A percentile compares a stretch with the other conserved stretches of the same genome.
Conservation (phyloP, 2,888 invertebrate species). For the Agrochola circellaris region DNA sequence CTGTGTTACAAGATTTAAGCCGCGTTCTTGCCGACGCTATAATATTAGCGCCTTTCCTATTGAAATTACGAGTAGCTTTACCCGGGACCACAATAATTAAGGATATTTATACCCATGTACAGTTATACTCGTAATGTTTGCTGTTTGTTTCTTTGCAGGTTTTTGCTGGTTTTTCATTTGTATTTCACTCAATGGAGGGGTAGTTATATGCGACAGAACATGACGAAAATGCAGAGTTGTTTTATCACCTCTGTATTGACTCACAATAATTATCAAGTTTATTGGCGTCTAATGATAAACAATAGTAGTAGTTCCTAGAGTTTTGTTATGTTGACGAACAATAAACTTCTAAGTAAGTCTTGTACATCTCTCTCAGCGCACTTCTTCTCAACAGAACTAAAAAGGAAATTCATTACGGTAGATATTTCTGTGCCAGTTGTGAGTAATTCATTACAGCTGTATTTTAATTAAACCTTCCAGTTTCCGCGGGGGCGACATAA, state of each 20-base stretch:
- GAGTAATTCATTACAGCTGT: conserved; percentile 52
- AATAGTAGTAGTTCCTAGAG: background rate
- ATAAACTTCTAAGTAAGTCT: background rate
- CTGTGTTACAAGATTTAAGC: conserved; percentile 33
- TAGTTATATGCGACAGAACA: background rate
- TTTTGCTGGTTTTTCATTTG: conserved; percentile 22
- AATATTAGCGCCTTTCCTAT: conserved; percentile 65
- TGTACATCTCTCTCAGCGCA: background rate
- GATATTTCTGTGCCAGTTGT: conserved; percentile 54
- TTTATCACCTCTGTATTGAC: background rate
- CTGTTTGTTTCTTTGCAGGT: conserved; percentile 31
- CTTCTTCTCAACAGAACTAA: conserved; percentile 21
- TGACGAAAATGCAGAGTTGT: background rate
- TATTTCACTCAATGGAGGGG: background rate
- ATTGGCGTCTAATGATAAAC: background rate
- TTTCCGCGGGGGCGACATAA: conserved; percentile 38
- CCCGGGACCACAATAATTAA: conserved; percentile 62
- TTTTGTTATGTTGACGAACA: background rate
- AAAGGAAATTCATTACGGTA: conserved; percentile 39
- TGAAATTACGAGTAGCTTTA: conserved; percentile 65
- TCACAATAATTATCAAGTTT: background rate
- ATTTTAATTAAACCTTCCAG: conserved; percentile 57
- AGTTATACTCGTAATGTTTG: conserved; percentile 25
- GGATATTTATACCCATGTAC: too few relatives aligned
- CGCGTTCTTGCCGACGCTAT: conserved; percentile 60